Percentiles rank a stretch among this genome's conserved stretches.
Conservation (phyloP, 2,113 vertebrate genomes). For the Pollachius pollachius region DNA sequence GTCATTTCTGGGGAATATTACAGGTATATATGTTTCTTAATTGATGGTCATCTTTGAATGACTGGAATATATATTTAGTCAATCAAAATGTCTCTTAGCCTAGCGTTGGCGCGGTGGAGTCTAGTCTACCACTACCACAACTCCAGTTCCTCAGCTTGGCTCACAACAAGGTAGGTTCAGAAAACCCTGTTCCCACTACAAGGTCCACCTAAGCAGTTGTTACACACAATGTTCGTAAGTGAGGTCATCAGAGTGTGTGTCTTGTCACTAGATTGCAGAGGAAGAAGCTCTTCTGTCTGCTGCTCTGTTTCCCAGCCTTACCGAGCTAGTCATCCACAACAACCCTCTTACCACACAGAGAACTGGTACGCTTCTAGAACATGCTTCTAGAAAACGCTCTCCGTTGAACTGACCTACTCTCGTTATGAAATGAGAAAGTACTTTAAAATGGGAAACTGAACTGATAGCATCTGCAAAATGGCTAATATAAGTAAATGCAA, state of each 20-base stretch:
- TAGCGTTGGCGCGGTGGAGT: background rate
- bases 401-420: constrained; percentile 61
- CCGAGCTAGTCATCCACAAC: constrained; percentile 77
- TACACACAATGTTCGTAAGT: background rate
- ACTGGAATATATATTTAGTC: no score
- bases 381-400: no score
- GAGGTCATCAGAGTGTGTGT: constrained; percentile 14
- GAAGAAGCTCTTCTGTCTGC: constrained; percentile 79
- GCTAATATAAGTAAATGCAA: no score
- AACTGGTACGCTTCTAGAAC: constrained; percentile 9
- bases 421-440: background rate
- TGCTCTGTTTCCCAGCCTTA: constrained; percentile 78
- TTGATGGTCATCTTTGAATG: background rate
- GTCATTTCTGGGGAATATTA: constrained; percentile 10
- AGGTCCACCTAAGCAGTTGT: constrained; percentile 2
- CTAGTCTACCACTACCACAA: constrained; percentile 73
- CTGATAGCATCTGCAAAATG: background rate
- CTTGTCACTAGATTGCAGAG: constrained; percentile 70
- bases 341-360: constrained; percentile 78
- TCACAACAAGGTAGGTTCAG: constrained; percentile 77
- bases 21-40: constrained; percentile 23
- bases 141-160: constrained; percentile 80
- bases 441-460: no score
- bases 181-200: background rate
- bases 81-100: no score